Evolutionary conservation across 2,888 invertebrate genomes (phyloP), one percentile per base, ranked within the genome.

Genomic region (Pyrocoelia pectoralis): DNA sequence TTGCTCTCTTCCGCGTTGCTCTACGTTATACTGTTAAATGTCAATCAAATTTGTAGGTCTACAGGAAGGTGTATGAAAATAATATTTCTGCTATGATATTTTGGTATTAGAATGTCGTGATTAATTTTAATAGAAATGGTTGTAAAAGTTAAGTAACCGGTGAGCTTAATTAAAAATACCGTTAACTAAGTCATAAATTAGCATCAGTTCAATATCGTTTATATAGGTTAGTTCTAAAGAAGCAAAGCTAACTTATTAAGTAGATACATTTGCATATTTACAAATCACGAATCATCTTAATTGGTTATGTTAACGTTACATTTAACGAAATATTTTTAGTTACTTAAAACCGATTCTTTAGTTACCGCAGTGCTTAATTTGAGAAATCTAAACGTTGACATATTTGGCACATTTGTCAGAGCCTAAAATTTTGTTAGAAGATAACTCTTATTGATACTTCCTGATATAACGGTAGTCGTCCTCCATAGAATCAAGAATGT

Each of bases 151-250:
- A n/a, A 33, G 33, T n/a, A 33, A 33, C 33, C n/a, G 33, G 33
- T 33, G 8, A 33, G 33, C 33, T 33, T 33, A 33, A 33, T 33
- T 33, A 33, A 33, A n/a, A 33, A 33, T 33, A 33, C 33, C 33
- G 33, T 33, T 33, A 33, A 33, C 9, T 33, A 33, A 33, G 10
- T 33, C 33, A 33, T 33, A 33, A 33, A 33, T 33, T 33, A 33
- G 33, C 33, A 33, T 33, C 33, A 33, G 33, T n/a, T 33, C 33
- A 33, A n/a, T 33, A 33, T n/a, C 33, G 33, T 33, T 33, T 33
- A 33, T 33, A 33, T 33, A n/a, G 33, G 33, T 33, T 33, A 33
- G 2, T 10, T 33, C 2, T 33, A n/a, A 33, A 33, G 33, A 33
- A 33, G 24, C 24, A 33, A n/a, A 33, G n/a, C 2, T 33, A n/a